Evolutionary conservation across 37 sponge, comb jelly and placozoan genomes (phyloP).

Genomic region (Hexactinellida sp.): DNA sequence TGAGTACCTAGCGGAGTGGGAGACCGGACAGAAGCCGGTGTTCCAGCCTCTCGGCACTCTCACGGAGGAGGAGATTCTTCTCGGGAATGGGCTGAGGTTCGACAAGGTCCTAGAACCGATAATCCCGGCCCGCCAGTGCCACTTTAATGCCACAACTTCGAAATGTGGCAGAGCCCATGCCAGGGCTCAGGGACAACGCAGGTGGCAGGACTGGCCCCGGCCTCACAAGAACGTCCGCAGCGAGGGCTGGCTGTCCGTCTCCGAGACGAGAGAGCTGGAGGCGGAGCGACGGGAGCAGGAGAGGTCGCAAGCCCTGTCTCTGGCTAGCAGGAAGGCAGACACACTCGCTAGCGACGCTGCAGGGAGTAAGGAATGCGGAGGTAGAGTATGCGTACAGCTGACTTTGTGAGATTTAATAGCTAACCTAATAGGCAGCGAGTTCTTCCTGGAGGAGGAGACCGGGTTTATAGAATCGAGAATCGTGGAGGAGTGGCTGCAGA

Average conservation of each 20-base stretch:
- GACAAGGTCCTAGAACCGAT: neutral
- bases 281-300: neutral
- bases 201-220: slow-evolving; percentile 1
- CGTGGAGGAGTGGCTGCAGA: neutral
- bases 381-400: neutral
- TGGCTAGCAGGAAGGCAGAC: neutral
- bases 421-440: neutral
- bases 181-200: neutral
- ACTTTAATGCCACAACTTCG: neutral
- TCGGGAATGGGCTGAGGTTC: neutral
- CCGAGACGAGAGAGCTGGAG: neutral
- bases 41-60: neutral
- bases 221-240: neutral
- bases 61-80: neutral
- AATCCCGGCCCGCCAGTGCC: neutral
- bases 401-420: neutral
- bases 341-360: neutral
- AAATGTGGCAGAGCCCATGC: neutral
- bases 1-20: neutral
- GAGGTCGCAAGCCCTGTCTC: neutral
- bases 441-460: neutral
- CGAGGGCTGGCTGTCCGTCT: neutral
- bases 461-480: neutral
- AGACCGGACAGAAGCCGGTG: neutral
- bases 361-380: neutral